Evolutionary conservation across 1,140 invertebrate genomes (phyloP), one percentile per base, ranked within the genome.

Genomic region (Rhagoletis zephyria): DNA sequence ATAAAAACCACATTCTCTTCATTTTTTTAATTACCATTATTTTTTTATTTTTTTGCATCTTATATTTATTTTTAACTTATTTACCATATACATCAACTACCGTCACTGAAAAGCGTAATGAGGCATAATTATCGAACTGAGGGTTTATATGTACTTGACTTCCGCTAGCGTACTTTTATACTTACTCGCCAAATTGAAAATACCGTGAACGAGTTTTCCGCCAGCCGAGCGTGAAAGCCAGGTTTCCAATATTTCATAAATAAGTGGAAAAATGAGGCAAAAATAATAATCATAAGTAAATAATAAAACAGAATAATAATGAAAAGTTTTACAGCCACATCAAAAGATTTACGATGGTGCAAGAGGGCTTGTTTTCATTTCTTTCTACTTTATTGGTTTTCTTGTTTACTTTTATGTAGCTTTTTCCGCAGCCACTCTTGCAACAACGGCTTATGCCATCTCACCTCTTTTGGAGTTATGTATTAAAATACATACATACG

Each of bases 281-380:
- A 2, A 64, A 64, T 12, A 67, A 30, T 3, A 14, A 48, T 42
- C 16, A 74, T 48, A 74, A 48, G 42, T 48, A 74, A 74, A 74
- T 74, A 48, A 74, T 48, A 74, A 74, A 74, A 48, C 51, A 42
- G 45, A 5, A 45, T 74, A 45, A 74, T 74, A 74, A 74, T 74
- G 16, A 74, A 74, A 12, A 74, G 67, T 74, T 74, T 74, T 74
- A 74, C 67, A 48, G 67, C 67, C 67, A 40, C 67, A 74, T 74
- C 67, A 48, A 74, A 42, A 74, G 67, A 74, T 74, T 74, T 74
- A 74, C 67, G 67, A 12, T 6, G 12, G 67, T 16, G 12, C 14
- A 74, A 74, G 40, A 42, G 67, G 14, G 67, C 67, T 74, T 45
- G 12, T 74, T 74, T 48, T 16, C 67, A 74, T 14, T 14, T 4